phyloP scores from a whole-genome alignment of 2,888 invertebrate genomes.

The Volucella inanis region DNA sequence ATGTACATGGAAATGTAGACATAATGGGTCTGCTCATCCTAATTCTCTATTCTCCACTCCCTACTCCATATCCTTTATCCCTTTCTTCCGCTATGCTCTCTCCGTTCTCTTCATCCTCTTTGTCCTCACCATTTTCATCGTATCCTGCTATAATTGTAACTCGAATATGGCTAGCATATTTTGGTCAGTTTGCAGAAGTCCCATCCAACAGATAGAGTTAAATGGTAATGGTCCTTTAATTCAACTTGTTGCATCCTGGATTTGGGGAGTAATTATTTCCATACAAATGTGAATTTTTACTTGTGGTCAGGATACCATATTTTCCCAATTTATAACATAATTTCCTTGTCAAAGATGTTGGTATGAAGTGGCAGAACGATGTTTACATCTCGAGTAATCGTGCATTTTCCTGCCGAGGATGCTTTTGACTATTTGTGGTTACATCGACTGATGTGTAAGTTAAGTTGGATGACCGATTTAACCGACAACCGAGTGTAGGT shows the following conservation, averaged over 20 bases:
- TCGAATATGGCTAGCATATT: not conserved
- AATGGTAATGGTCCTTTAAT: not conserved
- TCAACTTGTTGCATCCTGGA: slow-evolving; percentile 43
- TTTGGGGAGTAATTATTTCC: slow-evolving; percentile 9
- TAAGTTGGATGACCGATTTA: too few relatives aligned
- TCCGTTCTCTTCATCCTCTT: not conserved
- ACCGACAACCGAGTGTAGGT: too few relatives aligned
- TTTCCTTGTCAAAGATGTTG: too few relatives aligned
- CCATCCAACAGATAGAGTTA: not conserved
- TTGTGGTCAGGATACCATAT: too few relatives aligned
- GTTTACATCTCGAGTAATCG: too few relatives aligned
- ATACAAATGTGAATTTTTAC: not conserved
- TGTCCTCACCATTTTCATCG: slow-evolving; percentile 1
- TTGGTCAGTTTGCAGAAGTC: slow-evolving; percentile 29
- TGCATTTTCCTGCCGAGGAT: too few relatives aligned
- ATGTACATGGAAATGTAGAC: slow-evolving; percentile 13
- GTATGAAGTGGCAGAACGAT: too few relatives aligned
- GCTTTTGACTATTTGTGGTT: too few relatives aligned
- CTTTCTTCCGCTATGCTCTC: too few relatives aligned
- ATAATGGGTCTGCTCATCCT: not conserved
- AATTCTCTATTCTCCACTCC: too few relatives aligned
- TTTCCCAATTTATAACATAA: not conserved
- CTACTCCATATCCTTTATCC: too few relatives aligned
- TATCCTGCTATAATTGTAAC: not conserved
- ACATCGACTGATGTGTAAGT: too few relatives aligned